Evolutionary conservation across 2,888 invertebrate genomes (phyloP), one percentile per base, ranked within the genome.

Genomic region (Nomada hirtipes): DNA sequence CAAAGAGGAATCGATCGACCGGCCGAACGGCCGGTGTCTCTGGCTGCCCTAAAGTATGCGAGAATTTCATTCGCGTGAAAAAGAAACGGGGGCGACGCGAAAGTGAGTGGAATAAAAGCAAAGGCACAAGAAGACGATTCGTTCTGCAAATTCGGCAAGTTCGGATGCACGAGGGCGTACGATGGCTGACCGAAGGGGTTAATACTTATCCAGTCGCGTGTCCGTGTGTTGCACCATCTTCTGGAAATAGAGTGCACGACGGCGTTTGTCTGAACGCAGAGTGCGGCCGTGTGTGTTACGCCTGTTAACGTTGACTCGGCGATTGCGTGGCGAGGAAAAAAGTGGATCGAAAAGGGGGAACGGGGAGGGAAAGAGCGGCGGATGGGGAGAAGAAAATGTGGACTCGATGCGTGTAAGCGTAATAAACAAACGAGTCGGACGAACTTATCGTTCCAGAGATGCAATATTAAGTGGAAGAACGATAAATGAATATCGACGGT

Each of bases 241-340:
- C 83, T 83, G 82, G 82, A 83, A 82, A 83, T 82, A 83, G 83
- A 77, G 73, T 63, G 61, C 61, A 57, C 36, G 64, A 44, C 70
- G 26, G 29, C 59, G 75, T 79, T 82, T 72, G 69, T 79, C 67
- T 47, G 11, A 29, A 59, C 79, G 74, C 61, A 47, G 36, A 36
- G 36, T 74, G 65, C 60, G 59, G 70, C 74, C 65, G 59, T 15
- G 64, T 11, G 44, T 44, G 36, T 36, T 36, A 26, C 20, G 47
- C 64, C 59, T 52, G 76, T 59, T 71, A 70, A 70, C 76, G 69
- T 67, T 55, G 55, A 76, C 68, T 52, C 79, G 67, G 29, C 23
- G 67, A 71, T 73, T 67, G 74, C 70, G 60, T 42, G 23, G 44
- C 44, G 29, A 26, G 59, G 26, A 36, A 36, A 57, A 36, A 47